A percentile compares a stretch with the other conserved stretches of the same genome.
Evolutionary conservation across 2,797 vertebrate species (phyloP).

Genomic region (Dendrocincla fuliginosa): DNA sequence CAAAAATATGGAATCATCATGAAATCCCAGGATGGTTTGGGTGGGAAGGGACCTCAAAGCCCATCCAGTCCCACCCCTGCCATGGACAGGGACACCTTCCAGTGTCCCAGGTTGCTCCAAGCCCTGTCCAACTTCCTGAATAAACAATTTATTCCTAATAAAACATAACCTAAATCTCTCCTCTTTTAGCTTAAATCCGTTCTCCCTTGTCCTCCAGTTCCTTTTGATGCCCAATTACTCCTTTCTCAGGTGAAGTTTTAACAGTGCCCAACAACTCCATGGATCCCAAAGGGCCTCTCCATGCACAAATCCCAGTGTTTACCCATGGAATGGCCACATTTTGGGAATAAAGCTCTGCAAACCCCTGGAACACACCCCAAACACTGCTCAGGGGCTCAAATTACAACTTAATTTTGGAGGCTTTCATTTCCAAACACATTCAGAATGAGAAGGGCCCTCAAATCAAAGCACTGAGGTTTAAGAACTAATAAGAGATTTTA

Average conservation of each 20-base stretch:
- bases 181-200: not conserved
- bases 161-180: not conserved
- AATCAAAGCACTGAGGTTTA: not conserved
- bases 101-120: not conserved
- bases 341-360: not conserved
- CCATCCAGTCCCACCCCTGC: not conserved
- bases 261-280: not conserved
- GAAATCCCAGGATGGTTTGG: not conserved
- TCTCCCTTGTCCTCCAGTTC: not conserved
- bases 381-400: not conserved
- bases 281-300: not conserved
- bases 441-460: not conserved
- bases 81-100: not conserved
- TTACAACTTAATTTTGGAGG: not conserved
- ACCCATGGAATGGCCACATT: not conserved
- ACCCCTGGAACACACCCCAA: not conserved
- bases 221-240: not conserved
- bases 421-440: not conserved
- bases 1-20: not conserved
- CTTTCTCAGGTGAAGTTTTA: not conserved
- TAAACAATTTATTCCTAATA: not conserved
- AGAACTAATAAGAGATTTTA: not conserved
- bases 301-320: not conserved
- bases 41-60: not conserved
- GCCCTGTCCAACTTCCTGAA: not conserved